Conservation (phyloP, 2,888 invertebrate genomes). For the Platycheirus rosarum region DNA sequence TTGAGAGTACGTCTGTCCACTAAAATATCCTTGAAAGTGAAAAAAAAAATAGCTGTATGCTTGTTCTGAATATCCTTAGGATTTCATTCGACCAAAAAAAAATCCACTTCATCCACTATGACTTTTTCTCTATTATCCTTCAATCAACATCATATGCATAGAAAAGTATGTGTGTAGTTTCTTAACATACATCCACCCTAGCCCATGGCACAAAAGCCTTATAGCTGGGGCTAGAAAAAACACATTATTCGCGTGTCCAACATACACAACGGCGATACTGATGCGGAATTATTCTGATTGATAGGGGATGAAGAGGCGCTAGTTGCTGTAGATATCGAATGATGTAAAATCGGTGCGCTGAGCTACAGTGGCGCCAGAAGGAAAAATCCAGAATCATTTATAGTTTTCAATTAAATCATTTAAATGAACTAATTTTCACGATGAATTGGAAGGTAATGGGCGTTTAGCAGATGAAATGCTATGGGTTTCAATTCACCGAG, state of each 20-base stretch:
- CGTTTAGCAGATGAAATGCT: too few relatives aligned
- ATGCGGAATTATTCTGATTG: constrained; percentile 70
- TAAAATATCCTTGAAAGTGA: constrained; percentile 72
- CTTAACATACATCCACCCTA: not conserved
- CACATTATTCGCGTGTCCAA: constrained; percentile 68
- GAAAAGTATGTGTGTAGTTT: constrained; percentile 23
- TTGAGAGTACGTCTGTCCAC: constrained; percentile 59
- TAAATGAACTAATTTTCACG: too few relatives aligned
- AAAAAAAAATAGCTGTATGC: constrained; percentile 65
- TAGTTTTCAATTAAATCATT: too few relatives aligned
- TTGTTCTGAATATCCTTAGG: constrained; percentile 67
- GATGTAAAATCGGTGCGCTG: not conserved
- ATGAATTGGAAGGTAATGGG: too few relatives aligned
- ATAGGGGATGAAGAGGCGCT: constrained; percentile 38
- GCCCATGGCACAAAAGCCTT: constrained; percentile 14
- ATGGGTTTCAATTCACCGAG: too few relatives aligned
- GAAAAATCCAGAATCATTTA: too few relatives aligned
- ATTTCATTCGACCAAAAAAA: constrained; percentile 36
- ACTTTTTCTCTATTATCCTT: constrained; percentile 70
- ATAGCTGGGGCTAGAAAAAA: constrained; percentile 40
- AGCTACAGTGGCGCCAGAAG: constrained; percentile 24
- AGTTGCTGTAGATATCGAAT: not conserved
- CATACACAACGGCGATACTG: constrained; percentile 61
- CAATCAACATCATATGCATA: constrained; percentile 71
- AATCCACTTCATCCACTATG: constrained; percentile 28